These are phyloP conservation scores for Parasteatoda tepidariorum DNA, from an alignment of 1,140 invertebrate species.

Conservation along the genomic window DNA sequence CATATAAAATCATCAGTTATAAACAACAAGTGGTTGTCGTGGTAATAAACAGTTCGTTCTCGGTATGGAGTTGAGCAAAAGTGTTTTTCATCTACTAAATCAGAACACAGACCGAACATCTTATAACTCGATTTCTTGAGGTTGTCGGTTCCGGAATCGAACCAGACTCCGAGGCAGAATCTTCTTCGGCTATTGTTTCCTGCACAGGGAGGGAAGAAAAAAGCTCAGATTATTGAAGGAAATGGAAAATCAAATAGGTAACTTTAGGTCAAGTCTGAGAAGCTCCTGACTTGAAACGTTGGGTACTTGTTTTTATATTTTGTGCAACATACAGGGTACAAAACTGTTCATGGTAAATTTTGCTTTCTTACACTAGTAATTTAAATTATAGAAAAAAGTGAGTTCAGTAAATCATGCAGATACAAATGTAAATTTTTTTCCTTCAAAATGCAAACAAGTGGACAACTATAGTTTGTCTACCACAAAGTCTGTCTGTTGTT, in stretches of 20 bases:
- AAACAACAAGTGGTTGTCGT: too few relatives aligned
- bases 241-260: not conserved
- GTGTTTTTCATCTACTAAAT: too few relatives aligned
- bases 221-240: not conserved
- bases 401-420: too few relatives aligned
- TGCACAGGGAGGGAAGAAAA: not conserved
- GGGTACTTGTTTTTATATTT: not conserved
- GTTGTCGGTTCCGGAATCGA: conserved; percentile 11
- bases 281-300: not conserved
- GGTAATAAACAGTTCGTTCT: too few relatives aligned
- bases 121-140: conserved; percentile 43
- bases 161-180: conserved; percentile 28
- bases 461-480: too few relatives aligned
- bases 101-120: conserved; percentile 36
- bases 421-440: too few relatives aligned
- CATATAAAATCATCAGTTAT: too few relatives aligned
- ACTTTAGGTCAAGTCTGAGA: not conserved
- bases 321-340: not conserved
- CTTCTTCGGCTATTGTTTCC: conserved; percentile 14
- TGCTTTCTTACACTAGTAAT: not conserved
- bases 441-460: too few relatives aligned
- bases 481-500: too few relatives aligned
- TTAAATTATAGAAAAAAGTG: too few relatives aligned
- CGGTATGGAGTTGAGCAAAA: too few relatives aligned
- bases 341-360: not conserved